phyloP scores from a whole-genome alignment of 1,140 invertebrate species.

The Drosophila serrata region DNA sequence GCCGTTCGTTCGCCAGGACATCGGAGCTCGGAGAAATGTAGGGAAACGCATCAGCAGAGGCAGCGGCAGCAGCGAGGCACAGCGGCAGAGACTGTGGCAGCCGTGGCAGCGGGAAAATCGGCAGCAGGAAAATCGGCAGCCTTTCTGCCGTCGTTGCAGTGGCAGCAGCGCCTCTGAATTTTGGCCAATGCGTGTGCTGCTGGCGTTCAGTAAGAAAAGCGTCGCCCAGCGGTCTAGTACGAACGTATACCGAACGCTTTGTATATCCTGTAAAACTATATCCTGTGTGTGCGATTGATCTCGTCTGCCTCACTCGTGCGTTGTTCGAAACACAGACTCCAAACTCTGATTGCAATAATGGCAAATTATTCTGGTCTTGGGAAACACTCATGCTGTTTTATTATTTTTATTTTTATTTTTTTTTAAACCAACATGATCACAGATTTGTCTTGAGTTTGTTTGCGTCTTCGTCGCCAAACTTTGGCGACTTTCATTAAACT shows the following conservation, averaged over 20 bases:
- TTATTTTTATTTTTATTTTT: slow-evolving; percentile 7
- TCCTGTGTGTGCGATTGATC: slow-evolving; percentile 72
- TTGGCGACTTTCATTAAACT: slow-evolving; percentile 61
- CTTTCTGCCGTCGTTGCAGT: slow-evolving; percentile 58
- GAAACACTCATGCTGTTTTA: slow-evolving; percentile 1
- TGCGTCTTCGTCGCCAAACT: slow-evolving; percentile 29
- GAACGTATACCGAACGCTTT: slow-evolving; percentile 82
- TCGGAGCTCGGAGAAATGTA: slow-evolving; percentile 66
- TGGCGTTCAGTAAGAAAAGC: slow-evolving; percentile 85
- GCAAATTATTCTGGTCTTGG: slow-evolving; percentile 41
- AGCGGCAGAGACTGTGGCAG: slow-evolving; percentile 19
- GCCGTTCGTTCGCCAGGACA: slow-evolving; percentile 40
- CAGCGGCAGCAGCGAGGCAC: slow-evolving; percentile 15
- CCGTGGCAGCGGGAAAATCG: slow-evolving; percentile 38
- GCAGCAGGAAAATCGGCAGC: slow-evolving; percentile 47
- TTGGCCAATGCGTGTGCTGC: slow-evolving; percentile 82
- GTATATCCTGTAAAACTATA: slow-evolving; percentile 59
- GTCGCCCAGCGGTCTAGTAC: slow-evolving; percentile 85
- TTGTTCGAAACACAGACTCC: slow-evolving; percentile 46
- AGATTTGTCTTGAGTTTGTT: slow-evolving; percentile 7
- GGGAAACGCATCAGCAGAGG: slow-evolving; percentile 64
- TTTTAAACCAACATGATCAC: slow-evolving; percentile 20
- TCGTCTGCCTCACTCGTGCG: slow-evolving; percentile 70
- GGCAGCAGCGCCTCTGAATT: slow-evolving; percentile 63
- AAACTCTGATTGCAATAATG: slow-evolving; percentile 26